Base-by-base conservation (phyloP, 1,140 invertebrate genomes). In the Pectinophora gossypiella region DNA sequence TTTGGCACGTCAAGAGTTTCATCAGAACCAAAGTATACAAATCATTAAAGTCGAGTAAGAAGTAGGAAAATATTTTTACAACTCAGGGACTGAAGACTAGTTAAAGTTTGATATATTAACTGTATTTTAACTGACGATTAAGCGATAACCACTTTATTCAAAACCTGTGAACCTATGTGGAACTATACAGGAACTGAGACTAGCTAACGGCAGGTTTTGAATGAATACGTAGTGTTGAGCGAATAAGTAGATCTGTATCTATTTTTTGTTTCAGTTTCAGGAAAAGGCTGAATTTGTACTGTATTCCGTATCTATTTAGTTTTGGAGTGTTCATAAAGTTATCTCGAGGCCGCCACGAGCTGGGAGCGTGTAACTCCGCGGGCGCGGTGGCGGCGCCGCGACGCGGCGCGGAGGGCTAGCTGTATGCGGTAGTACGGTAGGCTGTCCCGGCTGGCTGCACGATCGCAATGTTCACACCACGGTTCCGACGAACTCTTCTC, bases 21-120 rank as follows among this genome's bases (percentile, higher is more conserved):
- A 85, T 84, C 81, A 87, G 84, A 87, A 87, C 84, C 84, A 87
- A 87, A 81, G 75, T 87, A 85, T 87, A 87, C 81, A 87, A 87
- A 85, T 85, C 81, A 85, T 83, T 79, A 85, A 85, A 84, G 59
- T 85, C 80, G 72, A 81, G 68, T 87, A 87, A 87, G 81, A 78
- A 70, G 80, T 87, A 85, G 81, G 81, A 72, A 85, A 79, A 82
- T 87, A 87, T 87, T 82, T 87, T 82, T 85, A 87, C 76, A 84
- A 84, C 68, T 74, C 81, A 85, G 78, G 84, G 84, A 87, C 84
- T 87, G 84, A 87, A 85, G 76, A 87, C 76, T 87, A 85, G 80
- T 72, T 87, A 87, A 85, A 85, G 81, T 87, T 85, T 84, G 78
- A 87, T 85, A 87, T 84, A 85, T 83, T 79, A 78, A 84, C 80